A percentile compares a stretch with the other conserved stretches of the same genome.
Evolutionary conservation across 1,140 invertebrate genomes (phyloP).

Genomic region (Leptopilina clavipes): DNA sequence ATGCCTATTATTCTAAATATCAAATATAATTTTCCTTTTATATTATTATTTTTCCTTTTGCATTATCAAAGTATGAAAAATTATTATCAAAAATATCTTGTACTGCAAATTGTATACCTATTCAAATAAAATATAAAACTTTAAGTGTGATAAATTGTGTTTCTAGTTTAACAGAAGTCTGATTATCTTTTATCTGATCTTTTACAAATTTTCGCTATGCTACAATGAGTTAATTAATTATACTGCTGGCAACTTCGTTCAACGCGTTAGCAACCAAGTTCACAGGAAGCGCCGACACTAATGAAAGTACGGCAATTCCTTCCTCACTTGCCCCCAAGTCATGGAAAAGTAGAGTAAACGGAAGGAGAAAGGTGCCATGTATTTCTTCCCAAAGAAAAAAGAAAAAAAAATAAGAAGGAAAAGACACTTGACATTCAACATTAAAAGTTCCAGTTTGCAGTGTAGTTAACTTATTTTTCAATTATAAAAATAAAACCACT

Average conservation of each 20-base stretch:
- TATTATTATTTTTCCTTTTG: too few relatives aligned
- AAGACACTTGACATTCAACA: conserved; percentile 6
- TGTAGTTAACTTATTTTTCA: not conserved
- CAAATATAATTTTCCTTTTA: too few relatives aligned
- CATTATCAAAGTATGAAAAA: too few relatives aligned
- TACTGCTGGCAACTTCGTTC: conserved; percentile 1
- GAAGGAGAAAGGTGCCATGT: conserved; percentile 11
- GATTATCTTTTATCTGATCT: conserved; percentile 32
- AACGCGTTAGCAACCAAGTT: conserved; percentile 25
- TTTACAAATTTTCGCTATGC: conserved; percentile 26
- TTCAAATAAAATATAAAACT: not conserved
- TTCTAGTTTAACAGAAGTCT: not conserved
- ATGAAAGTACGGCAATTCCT: conserved; percentile 7
- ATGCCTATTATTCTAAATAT: too few relatives aligned
- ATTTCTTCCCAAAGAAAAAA: not conserved
- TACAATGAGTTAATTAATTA: conserved; percentile 32
- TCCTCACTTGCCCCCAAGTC: not conserved
- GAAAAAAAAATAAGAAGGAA: not conserved
- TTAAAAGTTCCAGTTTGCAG: not conserved
- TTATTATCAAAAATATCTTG: too few relatives aligned
- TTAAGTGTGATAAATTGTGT: conserved; percentile 17
- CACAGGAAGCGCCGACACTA: conserved; percentile 19
- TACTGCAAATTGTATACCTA: not conserved
- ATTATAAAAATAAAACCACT: not conserved
- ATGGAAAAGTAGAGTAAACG: conserved; percentile 20